Evolutionary conservation across 2,113 vertebrate genomes (phyloP), one percentile per base, ranked within the genome.

Genomic region (Ptilonorhynchus violaceus): DNA sequence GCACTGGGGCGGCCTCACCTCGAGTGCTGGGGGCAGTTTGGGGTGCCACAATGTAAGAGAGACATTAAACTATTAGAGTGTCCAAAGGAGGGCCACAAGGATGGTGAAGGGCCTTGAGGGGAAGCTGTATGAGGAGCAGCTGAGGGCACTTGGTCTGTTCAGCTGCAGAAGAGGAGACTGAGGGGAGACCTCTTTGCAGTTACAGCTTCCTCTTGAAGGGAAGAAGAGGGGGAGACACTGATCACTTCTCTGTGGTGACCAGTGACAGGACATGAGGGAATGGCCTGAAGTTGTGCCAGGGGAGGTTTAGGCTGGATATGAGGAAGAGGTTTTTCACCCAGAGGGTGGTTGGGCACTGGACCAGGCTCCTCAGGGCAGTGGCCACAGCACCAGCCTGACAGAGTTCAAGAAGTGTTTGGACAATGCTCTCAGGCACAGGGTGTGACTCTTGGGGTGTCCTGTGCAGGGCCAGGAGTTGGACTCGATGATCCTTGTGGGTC

Each of bases 1-100:
- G 64, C 4, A 1, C 35, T 59, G 49, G 39, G 47, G 10, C 6
- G 1, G 46, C 80, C 56, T 53, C 67, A 44, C 16, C 67, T 62
- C 20, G 0, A 11, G 20, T 13, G 25, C 56, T 62, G 80, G 46
- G 46, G 33, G 7, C 39, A 84, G 47, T 3, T 73, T 1, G 27
- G 47, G 47, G 37, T 27, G 27, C 1, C 27, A 46, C 33, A 37
- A 7, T 11, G 0, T 5, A 19, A 10, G 3, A 44, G 52, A 6
- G 13, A 7, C 2, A 4, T 70, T 20, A 13, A 62, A 16, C 24
- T 44, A 2, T 2, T 44, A 2, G 2, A 50, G 25, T 4, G 17
- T 25, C 21, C 56, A 84, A 53, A 13, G 27, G 6, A 31, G 10
- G 21, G 1, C 9, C 4, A 5, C 0, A 0, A 52, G 0, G 21